These are phyloP conservation scores for Apoda limacodes DNA, from an alignment of 2,888 invertebrate genomes.

Conservation along the genomic window DNA sequence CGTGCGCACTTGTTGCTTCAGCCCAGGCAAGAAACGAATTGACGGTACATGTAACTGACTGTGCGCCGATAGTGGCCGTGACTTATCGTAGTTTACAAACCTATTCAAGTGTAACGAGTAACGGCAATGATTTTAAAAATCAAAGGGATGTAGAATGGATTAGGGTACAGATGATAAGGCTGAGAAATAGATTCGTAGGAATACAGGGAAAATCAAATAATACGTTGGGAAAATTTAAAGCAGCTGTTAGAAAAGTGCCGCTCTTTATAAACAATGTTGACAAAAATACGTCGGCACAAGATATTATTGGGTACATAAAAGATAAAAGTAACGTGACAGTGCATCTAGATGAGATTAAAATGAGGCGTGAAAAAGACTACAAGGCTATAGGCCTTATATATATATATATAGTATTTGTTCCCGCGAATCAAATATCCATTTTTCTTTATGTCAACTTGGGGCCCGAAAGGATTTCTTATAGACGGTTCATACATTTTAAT, in stretches of 20 bases:
- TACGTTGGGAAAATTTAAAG: conserved; percentile 1
- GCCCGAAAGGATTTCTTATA: not conserved
- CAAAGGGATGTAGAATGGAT: too few species aligned
- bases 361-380: not conserved
- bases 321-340: not conserved
- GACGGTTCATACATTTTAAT: conserved; percentile 1
- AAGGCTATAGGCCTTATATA: too few species aligned
- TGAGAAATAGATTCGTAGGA: too few species aligned
- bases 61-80: too few species aligned
- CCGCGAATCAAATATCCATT: not conserved
- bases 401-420: conserved; percentile 1
- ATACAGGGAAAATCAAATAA: too few species aligned
- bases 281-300: not conserved
- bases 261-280: conserved; percentile 1
- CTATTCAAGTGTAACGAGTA: too few species aligned
- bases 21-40: too few species aligned
- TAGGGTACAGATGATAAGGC: too few species aligned
- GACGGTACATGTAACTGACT: too few species aligned
- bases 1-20: too few species aligned
- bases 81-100: too few species aligned
- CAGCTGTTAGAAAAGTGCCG: not conserved
- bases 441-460: conserved; percentile 1
- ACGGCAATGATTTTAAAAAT: too few species aligned
- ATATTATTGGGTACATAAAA: not conserved
- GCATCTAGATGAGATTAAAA: not conserved